These are phyloP conservation scores for Machimus rusticus DNA, from an alignment of 2,888 invertebrate genomes.

Conservation along the genomic window DNA sequence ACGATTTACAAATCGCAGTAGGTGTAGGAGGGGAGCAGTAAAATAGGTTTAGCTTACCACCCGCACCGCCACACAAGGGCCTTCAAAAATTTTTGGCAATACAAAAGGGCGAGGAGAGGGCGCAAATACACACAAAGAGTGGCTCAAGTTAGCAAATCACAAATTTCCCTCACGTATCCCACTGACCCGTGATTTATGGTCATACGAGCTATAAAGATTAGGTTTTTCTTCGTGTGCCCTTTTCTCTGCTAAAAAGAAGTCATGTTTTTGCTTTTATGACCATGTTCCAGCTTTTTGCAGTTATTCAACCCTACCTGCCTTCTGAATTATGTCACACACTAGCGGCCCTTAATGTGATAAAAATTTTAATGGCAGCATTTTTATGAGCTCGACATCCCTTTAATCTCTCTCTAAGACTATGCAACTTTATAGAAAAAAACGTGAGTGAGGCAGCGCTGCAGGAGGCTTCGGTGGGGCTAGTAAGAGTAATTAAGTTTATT, in stretches of 20 bases:
- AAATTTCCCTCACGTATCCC: slow-evolving; percentile 46
- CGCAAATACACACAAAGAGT: slow-evolving; percentile 1
- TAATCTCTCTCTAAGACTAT: neutral
- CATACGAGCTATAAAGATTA: slow-evolving; percentile 47
- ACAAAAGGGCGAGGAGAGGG: neutral
- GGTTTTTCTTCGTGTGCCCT: slow-evolving; percentile 32
- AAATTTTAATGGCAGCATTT: neutral
- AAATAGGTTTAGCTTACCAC: slow-evolving; percentile 13
- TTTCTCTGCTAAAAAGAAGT: slow-evolving; percentile 32
- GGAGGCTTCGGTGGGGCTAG: neutral
- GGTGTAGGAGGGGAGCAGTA: neutral
- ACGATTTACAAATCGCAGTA: slow-evolving; percentile 31
- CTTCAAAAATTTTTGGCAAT: slow-evolving; percentile 11
- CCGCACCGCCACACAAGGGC: neutral
- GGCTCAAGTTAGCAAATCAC: slow-evolving; percentile 44
- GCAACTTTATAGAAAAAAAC: neutral
- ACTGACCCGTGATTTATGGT: slow-evolving; percentile 47
- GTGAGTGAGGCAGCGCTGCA: neutral
- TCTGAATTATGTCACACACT: slow-evolving; percentile 43
- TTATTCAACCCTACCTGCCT: slow-evolving; percentile 40
- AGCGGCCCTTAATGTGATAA: neutral
- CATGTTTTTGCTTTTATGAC: slow-evolving; percentile 30
- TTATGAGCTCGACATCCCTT: neutral
- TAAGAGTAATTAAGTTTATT: neutral
- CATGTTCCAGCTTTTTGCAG: slow-evolving; percentile 25